Conservation (phyloP, 1,140 invertebrate species). For the Monochamus saltuarius region DNA sequence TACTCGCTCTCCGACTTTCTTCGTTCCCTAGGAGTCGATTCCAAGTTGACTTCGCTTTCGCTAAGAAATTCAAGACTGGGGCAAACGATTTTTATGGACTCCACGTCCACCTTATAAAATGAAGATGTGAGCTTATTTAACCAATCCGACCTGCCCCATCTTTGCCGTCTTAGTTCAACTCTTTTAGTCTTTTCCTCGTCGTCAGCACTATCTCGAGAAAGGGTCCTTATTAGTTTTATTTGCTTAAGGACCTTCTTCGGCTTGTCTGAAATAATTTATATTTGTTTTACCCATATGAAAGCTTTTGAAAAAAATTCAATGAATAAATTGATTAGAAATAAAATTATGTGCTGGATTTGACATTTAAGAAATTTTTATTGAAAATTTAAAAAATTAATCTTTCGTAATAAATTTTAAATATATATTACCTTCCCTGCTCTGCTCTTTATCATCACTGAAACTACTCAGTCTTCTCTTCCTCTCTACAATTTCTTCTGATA, state of each 20-base stretch:
- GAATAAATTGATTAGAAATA: neutral
- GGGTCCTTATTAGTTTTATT: constrained; percentile 25
- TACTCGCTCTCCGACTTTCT: constrained; percentile 15
- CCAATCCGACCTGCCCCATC: constrained; percentile 15
- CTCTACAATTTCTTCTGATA: constrained; percentile 14
- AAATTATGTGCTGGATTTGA: neutral
- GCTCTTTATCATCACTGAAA: constrained; percentile 4
- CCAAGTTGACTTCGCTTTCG: constrained; percentile 41
- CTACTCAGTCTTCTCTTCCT: constrained; percentile 14
- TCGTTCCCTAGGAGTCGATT: constrained; percentile 26
- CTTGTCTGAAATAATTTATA: neutral
- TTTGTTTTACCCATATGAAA: constrained; percentile 11
- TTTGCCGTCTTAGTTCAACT: constrained; percentile 10
- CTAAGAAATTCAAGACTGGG: constrained; percentile 37
- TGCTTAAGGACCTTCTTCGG: constrained; percentile 20
- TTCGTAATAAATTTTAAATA: neutral
- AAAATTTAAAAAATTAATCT: neutral
- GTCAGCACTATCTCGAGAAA: neutral
- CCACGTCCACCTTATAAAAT: constrained; percentile 28
- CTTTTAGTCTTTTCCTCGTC: constrained; percentile 1
- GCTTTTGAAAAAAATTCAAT: neutral
- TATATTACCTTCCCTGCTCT: constrained; percentile 7
- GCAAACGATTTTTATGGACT: constrained; percentile 34
- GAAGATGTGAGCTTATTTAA: constrained; percentile 14
- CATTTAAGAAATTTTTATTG: neutral